A percentile compares a stretch with the other conserved stretches of the same genome.
Conservation (phyloP, 2,888 invertebrate genomes). For the Acrobasis consociella region DNA sequence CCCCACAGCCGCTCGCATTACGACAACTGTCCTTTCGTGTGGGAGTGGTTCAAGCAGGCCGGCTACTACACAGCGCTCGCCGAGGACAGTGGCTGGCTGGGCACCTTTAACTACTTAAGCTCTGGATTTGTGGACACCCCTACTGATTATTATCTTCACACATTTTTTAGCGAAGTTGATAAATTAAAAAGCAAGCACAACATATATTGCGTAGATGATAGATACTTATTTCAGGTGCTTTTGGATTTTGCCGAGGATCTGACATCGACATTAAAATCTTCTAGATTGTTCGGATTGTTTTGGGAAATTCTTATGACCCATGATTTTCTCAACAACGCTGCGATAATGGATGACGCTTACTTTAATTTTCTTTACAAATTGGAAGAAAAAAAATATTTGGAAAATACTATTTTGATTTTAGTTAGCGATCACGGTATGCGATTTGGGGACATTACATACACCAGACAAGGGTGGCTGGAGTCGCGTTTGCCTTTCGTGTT, state of each 20-base stretch:
- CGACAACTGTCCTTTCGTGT: conserved; percentile 66
- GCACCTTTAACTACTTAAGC: conserved; percentile 72
- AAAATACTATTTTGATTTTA: conserved; percentile 84
- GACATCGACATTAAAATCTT: conserved; percentile 78
- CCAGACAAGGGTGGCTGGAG: conserved; percentile 93
- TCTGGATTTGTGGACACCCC: neutral
- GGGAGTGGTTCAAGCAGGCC: conserved; percentile 93
- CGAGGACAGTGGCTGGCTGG: conserved; percentile 90
- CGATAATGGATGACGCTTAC: conserved; percentile 87
- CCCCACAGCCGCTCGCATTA: conserved; percentile 81
- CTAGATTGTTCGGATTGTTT: conserved; percentile 90
- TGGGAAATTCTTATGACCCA: conserved; percentile 94
- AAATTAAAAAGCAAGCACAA: conserved; percentile 84
- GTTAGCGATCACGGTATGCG: conserved; percentile 96
- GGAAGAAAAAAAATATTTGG: conserved; percentile 48
- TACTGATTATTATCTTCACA: conserved; percentile 1
- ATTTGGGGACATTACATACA: conserved; percentile 91
- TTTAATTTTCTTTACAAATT: conserved; percentile 81
- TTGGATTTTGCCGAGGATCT: conserved; percentile 87
- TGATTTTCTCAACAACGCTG: conserved; percentile 90
- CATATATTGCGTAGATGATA: conserved; percentile 87
- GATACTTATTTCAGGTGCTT: conserved; percentile 86
- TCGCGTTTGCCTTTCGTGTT: conserved; percentile 93
- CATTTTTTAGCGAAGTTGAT: neutral
- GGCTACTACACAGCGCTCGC: conserved; percentile 87